phyloP scores from a whole-genome alignment of 1,140 invertebrate species.

The Lepidurus packardi region DNA sequence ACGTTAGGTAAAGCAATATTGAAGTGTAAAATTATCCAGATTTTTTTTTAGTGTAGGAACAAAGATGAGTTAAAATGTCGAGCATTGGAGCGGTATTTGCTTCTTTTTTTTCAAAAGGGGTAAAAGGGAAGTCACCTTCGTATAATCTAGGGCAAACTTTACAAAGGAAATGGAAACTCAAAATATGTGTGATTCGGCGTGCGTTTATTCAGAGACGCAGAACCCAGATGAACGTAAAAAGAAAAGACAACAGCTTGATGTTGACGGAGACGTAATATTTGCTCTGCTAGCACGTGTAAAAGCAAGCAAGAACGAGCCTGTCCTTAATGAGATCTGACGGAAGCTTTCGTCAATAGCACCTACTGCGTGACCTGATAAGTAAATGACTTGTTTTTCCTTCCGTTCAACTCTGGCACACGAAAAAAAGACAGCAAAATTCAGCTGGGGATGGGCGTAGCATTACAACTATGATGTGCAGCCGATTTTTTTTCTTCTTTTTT shows the following conservation, averaged over 20 bases:
- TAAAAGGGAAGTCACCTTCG: neutral
- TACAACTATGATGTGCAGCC: neutral
- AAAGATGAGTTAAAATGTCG: no score
- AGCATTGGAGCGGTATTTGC: no score
- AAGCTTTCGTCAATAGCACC: conserved; percentile 1
- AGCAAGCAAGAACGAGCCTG: neutral
- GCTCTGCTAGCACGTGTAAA: neutral
- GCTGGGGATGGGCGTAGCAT: neutral
- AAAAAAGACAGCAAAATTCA: neutral
- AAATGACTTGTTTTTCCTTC: neutral
- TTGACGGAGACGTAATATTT: neutral
- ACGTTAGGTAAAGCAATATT: no score
- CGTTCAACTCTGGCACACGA: neutral
- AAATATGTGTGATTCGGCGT: conserved; percentile 9
- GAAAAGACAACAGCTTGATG: neutral
- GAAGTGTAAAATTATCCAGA: no score
- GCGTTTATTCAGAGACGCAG: neutral
- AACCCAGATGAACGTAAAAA: neutral
- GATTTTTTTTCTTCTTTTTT: neutral
- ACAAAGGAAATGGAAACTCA: neutral
- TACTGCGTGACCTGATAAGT: conserved; percentile 1
- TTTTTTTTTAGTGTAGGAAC: no score
- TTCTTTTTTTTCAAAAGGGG: neutral
- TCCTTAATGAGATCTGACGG: neutral
- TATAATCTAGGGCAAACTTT: neutral